Conservation (phyloP, 2,113 vertebrate species). For the Neotoma lepida region DNA sequence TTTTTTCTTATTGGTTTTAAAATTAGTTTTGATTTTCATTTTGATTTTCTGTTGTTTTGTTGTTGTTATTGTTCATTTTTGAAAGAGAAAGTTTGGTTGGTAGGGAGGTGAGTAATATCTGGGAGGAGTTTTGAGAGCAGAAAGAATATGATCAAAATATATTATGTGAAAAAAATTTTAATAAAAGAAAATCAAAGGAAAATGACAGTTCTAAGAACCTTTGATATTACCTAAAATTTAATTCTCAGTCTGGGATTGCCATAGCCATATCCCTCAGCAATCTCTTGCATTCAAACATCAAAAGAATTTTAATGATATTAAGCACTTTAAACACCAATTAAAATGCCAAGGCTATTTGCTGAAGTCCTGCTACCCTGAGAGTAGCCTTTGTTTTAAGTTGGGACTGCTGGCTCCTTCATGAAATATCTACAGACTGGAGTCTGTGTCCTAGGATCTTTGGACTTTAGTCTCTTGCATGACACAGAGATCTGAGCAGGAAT, state of each 20-base stretch:
- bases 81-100: background rate
- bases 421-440: background rate
- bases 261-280: background rate
- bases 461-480: background rate
- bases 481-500: background rate
- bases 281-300: slow-evolving; percentile 55
- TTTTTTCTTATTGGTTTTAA: background rate
- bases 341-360: slow-evolving; percentile 63
- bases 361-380: background rate
- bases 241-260: background rate
- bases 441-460: background rate
- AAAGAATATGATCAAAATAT: background rate
- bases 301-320: slow-evolving; percentile 54
- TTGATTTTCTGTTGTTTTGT: background rate
- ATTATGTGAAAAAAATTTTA: background rate
- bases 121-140: background rate
- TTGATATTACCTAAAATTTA: background rate
- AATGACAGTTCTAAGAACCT: slow-evolving; percentile 8
- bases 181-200: background rate
- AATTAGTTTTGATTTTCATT: background rate
- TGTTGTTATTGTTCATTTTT: background rate
- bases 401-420: background rate
- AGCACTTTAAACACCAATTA: slow-evolving; percentile 40
- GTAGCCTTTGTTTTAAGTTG: slow-evolving; percentile 38
- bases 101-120: background rate